Percentiles rank a stretch among this genome's conserved stretches.
These are phyloP conservation scores for Artibeus jamaicensis DNA, from an alignment of 2,797 vertebrate genomes.

Conservation along the genomic window DNA sequence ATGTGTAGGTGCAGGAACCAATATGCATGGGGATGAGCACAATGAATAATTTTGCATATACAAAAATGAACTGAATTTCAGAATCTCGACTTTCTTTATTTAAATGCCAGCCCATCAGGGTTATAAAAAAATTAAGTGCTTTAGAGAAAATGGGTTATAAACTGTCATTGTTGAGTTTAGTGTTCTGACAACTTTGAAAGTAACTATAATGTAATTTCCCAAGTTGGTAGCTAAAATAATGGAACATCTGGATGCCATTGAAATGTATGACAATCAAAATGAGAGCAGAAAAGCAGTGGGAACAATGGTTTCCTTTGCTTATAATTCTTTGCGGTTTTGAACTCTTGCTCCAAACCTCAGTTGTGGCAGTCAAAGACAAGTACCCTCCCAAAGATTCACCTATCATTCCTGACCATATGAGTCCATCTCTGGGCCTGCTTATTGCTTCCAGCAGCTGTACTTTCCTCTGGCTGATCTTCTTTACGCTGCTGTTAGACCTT, in stretches of 20 bases:
- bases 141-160: conserved; percentile 71
- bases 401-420: neutral
- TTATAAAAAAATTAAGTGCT: conserved; percentile 56
- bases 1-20: neutral
- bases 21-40: neutral
- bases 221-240: conserved; percentile 75
- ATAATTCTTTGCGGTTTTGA: conserved; percentile 59
- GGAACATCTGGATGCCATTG: conserved; percentile 73
- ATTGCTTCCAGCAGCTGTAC: conserved; percentile 50
- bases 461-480: neutral
- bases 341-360: conserved; percentile 20
- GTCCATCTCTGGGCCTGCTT: neutral
- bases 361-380: conserved; percentile 37
- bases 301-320: conserved; percentile 58
- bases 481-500: conserved; percentile 59
- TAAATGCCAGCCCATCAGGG: conserved; percentile 54
- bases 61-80: conserved; percentile 45
- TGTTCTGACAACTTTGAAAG: conserved; percentile 72
- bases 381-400: conserved; percentile 26
- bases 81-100: conserved; percentile 48
- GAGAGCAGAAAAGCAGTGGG: conserved; percentile 6
- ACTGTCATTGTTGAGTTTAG: conserved; percentile 68
- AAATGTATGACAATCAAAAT: conserved; percentile 69
- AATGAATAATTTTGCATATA: conserved; percentile 41
- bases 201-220: conserved; percentile 70